Conservation (phyloP, 2,888 invertebrate species). For the Pyrochroa serraticornis region DNA sequence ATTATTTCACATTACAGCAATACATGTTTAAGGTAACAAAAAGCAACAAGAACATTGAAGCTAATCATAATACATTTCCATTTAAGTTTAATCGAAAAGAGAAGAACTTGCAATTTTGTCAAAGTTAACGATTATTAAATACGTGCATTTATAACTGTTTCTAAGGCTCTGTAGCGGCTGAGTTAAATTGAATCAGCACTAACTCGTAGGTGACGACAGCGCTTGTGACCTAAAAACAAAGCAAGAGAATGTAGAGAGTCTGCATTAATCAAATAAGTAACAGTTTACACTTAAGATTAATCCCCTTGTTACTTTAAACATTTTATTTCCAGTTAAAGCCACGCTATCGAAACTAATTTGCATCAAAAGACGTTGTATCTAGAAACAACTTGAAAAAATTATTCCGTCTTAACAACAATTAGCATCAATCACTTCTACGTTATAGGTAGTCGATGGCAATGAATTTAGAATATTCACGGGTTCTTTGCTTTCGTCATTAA, state of each 20-base stretch:
- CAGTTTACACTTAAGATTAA: slow-evolving; percentile 51
- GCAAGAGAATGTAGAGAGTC: not conserved
- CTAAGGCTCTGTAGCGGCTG: not conserved
- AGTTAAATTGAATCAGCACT: slow-evolving; percentile 48
- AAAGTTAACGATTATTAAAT: too few species aligned
- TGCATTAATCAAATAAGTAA: slow-evolving; percentile 4
- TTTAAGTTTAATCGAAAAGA: too few species aligned
- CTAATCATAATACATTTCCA: too few species aligned
- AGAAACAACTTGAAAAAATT: slow-evolving; percentile 27
- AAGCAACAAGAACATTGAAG: too few species aligned
- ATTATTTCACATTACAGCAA: too few species aligned
- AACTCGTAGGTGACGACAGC: slow-evolving; percentile 53
- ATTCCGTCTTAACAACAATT: not conserved
- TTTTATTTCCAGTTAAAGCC: slow-evolving; percentile 51
- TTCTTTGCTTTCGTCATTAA: slow-evolving; percentile 39
- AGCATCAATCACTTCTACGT: slow-evolving; percentile 62
- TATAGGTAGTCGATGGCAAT: slow-evolving; percentile 66
- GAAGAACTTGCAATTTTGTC: too few species aligned
- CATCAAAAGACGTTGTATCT: slow-evolving; percentile 50
- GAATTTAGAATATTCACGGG: slow-evolving; percentile 60
- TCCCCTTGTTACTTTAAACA: slow-evolving; percentile 51
- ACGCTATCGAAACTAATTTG: slow-evolving; percentile 51
- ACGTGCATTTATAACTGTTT: too few species aligned
- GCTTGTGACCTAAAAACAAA: slow-evolving; percentile 45
- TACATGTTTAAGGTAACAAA: too few species aligned